Base-by-base conservation (phyloP, 1,140 invertebrate species). In the Bombus difficillimus region DNA sequence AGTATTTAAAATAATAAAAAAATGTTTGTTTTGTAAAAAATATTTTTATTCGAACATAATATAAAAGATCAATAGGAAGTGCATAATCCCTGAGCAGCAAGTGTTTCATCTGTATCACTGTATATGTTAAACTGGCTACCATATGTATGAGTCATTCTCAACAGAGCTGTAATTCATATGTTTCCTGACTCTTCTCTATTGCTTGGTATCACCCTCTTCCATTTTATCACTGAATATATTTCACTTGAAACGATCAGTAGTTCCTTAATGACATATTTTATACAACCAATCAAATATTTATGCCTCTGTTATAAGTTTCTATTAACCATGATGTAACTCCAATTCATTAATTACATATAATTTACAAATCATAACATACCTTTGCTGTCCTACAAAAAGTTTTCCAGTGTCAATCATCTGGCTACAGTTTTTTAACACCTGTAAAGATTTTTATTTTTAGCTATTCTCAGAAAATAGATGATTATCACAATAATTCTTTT, bases 381-480 rank as follows among this genome's bases (percentile, higher is more conserved):
- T 97, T 95, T 98, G 98, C 93, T 98, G 97, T 93, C 96, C 97
- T 90, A 98, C 97, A 96, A 98, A 99, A 86, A 96, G 96, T 96
- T 98, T 98, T 69, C 98, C 98, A 81, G 97, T 96, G 89, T 99
- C 98, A 85, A 98, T 97, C 97, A 98, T 98, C 82, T 96, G 94
- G 91, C 96, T 97, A 95, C 98, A 98, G 89, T 97, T 96, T 95
- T 98, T 98, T 13, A 98, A 95, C 77, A 98, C 94, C 96, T 97
- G 87, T 66, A 95, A 95, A 78, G 28, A 37, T 64, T 10, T 39
- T 4, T 69, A 15, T 59, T 77, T 81, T 41, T 43, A 71, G 5
- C 5, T 25, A 32, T 18, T 34, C 10, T 25, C 47, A 53, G 2
- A 25, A 18, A 18, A 18, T 43, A 10, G 25, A 28, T 39, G 28